These are phyloP conservation scores for Agonum fuliginosum DNA, from an alignment of 2,888 invertebrate genomes.

Conservation along the genomic window DNA sequence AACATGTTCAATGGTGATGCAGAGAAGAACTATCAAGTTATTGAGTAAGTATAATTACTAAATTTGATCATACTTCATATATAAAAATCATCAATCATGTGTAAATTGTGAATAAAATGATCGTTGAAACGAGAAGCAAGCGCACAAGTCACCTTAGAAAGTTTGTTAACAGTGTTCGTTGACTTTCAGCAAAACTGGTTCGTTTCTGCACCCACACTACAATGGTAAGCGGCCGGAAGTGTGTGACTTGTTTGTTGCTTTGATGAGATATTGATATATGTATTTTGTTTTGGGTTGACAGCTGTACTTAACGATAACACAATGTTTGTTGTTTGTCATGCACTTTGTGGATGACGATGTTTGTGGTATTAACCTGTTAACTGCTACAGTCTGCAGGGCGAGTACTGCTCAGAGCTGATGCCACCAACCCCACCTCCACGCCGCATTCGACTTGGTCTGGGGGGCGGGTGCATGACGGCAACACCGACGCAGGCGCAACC, in stretches of 20 bases:
- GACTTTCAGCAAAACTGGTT: conserved; percentile 74
- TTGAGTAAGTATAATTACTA: conserved; percentile 79
- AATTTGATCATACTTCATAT: neutral
- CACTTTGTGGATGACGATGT: conserved; percentile 14
- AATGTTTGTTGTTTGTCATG: conserved; percentile 52
- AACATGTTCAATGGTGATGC: conserved; percentile 80
- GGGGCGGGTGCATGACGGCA: conserved; percentile 70
- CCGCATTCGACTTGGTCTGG: conserved; percentile 71
- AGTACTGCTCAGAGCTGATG: conserved; percentile 79
- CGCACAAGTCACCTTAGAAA: conserved; percentile 53
- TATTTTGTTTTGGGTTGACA: neutral
- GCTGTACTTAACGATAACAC: conserved; percentile 40
- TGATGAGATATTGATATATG: conserved; percentile 22
- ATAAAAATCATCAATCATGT: neutral
- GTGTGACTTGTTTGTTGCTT: conserved; percentile 65
- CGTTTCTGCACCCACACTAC: conserved; percentile 77
- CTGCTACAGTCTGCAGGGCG: conserved; percentile 75
- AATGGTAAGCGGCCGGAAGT: conserved; percentile 74
- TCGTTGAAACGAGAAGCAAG: conserved; percentile 40
- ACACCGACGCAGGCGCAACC: conserved; percentile 65
- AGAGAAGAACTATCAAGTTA: conserved; percentile 81
- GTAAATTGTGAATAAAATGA: neutral
- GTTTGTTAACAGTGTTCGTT: conserved; percentile 53
- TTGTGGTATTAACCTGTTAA: conserved; percentile 18
- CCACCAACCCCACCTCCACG: conserved; percentile 78